Evolutionary conservation across 2,888 invertebrate species (phyloP).

Genomic region (Spisula solida): DNA sequence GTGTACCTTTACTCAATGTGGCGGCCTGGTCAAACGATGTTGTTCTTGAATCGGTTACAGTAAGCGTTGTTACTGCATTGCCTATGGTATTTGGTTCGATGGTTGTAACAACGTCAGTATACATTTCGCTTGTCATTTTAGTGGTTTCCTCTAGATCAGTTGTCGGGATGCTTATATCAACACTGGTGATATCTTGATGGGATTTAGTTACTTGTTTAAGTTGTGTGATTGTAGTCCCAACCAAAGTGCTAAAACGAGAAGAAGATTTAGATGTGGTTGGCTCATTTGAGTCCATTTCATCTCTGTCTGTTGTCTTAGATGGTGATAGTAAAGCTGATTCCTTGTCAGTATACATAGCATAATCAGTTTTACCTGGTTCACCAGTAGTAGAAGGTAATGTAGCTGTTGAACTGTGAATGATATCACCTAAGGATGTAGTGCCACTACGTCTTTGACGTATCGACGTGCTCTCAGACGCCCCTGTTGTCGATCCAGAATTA

Average conservation of each 20-base stretch:
- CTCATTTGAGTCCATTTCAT: not conserved
- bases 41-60: too few species aligned
- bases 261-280: not conserved
- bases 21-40: too few species aligned
- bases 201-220: not conserved
- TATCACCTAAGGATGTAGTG: not conserved
- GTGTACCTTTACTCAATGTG: not conserved
- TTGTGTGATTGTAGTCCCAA: not conserved
- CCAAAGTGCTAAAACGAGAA: not conserved
- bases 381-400: not conserved
- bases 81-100: not conserved
- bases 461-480: not conserved
- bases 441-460: not conserved
- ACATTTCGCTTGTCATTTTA: not conserved
- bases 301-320: not conserved
- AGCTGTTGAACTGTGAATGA: not conserved
- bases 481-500: not conserved
- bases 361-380: not conserved
- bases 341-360: not conserved
- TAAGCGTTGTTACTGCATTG: not conserved
- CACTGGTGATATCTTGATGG: not conserved
- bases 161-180: not conserved
- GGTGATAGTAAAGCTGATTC: not conserved
- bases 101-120: not conserved
- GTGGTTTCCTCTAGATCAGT: too few species aligned